Percentiles rank a stretch among this genome's conserved stretches.
Conservation (phyloP, 1,140 invertebrate species). For the Sipha flava region DNA sequence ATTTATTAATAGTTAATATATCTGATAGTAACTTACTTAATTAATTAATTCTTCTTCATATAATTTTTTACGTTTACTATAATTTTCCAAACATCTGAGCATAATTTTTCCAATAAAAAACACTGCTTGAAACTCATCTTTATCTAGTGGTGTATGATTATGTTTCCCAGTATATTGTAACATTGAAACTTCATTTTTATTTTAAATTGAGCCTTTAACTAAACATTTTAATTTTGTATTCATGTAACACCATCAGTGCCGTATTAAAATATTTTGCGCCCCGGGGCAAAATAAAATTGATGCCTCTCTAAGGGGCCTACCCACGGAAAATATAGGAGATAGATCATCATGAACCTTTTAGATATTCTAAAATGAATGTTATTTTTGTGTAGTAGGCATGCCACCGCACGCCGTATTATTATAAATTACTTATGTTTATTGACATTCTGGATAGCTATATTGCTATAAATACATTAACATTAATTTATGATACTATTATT, state of each 20-base stretch:
- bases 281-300: no score
- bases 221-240: constrained; percentile 25
- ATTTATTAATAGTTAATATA: background rate
- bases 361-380: no score
- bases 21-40: background rate
- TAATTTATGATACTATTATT: no score
- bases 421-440: no score
- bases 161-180: constrained; percentile 14
- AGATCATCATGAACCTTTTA: no score
- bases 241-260: constrained; percentile 21
- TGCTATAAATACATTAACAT: no score
- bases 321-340: no score
- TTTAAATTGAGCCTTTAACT: constrained; percentile 7
- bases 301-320: no score
- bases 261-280: no score
- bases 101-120: constrained; percentile 25
- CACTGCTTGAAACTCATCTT: constrained; percentile 19
- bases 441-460: no score
- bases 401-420: no score
- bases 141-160: constrained; percentile 1
- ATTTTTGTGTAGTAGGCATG: no score
- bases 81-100: background rate
- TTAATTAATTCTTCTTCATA: constrained; percentile 27
- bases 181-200: background rate
- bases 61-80: constrained; percentile 17